phyloP scores from a whole-genome alignment of 2,888 invertebrate genomes.

The Heteromyza rotundicornis region DNA sequence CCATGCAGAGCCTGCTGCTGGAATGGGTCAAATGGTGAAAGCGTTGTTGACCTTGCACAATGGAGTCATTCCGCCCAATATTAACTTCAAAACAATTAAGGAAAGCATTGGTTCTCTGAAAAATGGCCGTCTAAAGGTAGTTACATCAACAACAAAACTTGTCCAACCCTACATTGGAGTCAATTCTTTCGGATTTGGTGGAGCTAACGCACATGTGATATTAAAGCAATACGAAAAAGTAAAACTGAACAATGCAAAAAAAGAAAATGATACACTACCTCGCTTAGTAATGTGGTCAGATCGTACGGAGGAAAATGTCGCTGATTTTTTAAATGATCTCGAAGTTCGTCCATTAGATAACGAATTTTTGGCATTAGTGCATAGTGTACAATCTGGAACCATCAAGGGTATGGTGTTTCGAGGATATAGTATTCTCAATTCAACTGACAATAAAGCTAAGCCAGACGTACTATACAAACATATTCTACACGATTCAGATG shows the following conservation, averaged over 20 bases:
- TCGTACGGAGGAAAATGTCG: slow-evolving; percentile 76
- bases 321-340: slow-evolving; percentile 68
- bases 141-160: slow-evolving; percentile 74
- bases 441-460: too few relatives aligned
- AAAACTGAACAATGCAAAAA: slow-evolving; percentile 63
- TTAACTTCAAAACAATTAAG: slow-evolving; percentile 72
- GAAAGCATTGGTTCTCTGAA: slow-evolving; percentile 67
- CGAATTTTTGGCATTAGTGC: slow-evolving; percentile 67
- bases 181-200: slow-evolving; percentile 91
- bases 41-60: slow-evolving; percentile 78
- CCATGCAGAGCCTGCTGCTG: slow-evolving; percentile 83
- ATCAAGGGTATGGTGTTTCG: slow-evolving; percentile 73
- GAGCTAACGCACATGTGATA: slow-evolving; percentile 70
- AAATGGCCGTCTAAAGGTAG: slow-evolving; percentile 70
- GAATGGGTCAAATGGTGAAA: slow-evolving; percentile 79
- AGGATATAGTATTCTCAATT: slow-evolving; percentile 74
- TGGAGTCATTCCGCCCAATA: slow-evolving; percentile 79
- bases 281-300: slow-evolving; percentile 76
- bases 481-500: slow-evolving; percentile 67
- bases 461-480: slow-evolving; percentile 62
- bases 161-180: slow-evolving; percentile 76
- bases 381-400: slow-evolving; percentile 65
- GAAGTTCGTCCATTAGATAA: slow-evolving; percentile 67
- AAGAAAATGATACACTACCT: slow-evolving; percentile 68
- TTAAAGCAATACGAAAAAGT: slow-evolving; percentile 33